Conservation (phyloP, 1,140 invertebrate genomes). For the Drosophila grimshawi region DNA sequence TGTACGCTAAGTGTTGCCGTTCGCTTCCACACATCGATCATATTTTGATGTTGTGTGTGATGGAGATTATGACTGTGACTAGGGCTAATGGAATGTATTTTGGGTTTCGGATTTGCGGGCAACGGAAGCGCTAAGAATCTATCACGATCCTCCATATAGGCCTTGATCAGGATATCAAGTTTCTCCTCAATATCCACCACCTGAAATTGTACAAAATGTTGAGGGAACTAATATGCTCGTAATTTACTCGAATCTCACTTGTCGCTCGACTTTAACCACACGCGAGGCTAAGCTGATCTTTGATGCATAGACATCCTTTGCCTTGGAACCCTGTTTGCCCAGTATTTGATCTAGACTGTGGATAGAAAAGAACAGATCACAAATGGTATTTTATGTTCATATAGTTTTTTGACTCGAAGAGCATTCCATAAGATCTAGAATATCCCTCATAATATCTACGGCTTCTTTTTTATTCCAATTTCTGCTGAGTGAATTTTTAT, state of each 20-base stretch:
- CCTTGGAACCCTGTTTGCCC: conserved; percentile 96
- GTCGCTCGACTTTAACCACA: conserved; percentile 97
- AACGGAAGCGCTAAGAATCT: conserved; percentile 86
- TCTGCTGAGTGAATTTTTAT: too few relatives aligned
- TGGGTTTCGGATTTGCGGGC: conserved; percentile 72
- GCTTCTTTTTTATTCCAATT: too few relatives aligned
- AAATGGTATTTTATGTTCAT: too few relatives aligned
- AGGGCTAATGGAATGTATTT: conserved; percentile 85
- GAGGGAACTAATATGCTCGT: not conserved
- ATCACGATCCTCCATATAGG: conserved; percentile 96
- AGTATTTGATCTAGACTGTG: conserved; percentile 94
- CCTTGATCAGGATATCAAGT: conserved; percentile 95
- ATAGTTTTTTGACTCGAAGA: not conserved
- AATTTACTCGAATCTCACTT: conserved; percentile 87
- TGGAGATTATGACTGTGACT: conserved; percentile 73
- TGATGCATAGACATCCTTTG: conserved; percentile 96
- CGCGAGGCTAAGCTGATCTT: conserved; percentile 96
- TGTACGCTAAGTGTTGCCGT: conserved; percentile 85
- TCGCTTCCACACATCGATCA: conserved; percentile 77
- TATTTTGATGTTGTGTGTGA: conserved; percentile 66
- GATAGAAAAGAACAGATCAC: not conserved
- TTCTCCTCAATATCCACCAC: conserved; percentile 97
- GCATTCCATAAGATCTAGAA: too few relatives aligned
- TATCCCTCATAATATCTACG: too few relatives aligned
- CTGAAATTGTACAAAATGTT: conserved; percentile 85